These are phyloP conservation scores for Nannobrachium achirus DNA, from an alignment of 2,113 vertebrate genomes.

Conservation along the genomic window DNA sequence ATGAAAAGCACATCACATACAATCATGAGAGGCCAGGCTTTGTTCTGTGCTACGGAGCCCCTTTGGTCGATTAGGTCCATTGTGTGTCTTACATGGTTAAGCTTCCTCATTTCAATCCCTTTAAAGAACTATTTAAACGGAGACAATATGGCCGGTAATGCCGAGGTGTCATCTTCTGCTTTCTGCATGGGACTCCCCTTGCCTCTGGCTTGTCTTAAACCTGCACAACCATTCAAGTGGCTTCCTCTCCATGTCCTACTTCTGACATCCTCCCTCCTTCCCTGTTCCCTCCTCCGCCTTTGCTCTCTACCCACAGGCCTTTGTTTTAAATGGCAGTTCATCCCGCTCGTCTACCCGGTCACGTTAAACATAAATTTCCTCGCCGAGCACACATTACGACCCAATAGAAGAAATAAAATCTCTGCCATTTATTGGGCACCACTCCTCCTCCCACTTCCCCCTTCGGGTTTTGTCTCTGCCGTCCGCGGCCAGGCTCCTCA, in stretches of 20 bases:
- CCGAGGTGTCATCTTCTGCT: conserved; percentile 62
- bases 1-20: conserved; percentile 38
- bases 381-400: conserved; percentile 77
- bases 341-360: conserved; percentile 69
- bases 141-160: conserved; percentile 61
- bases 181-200: conserved; percentile 65
- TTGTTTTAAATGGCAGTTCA: conserved; percentile 80
- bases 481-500: conserved; percentile 63
- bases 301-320: conserved; percentile 67
- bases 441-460: conserved; percentile 43
- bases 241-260: conserved; percentile 68
- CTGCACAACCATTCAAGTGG: conserved; percentile 49
- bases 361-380: conserved; percentile 80
- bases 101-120: conserved; percentile 54
- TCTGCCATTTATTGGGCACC: conserved; percentile 66
- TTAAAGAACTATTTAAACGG: conserved; percentile 57
- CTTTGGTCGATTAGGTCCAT: conserved; percentile 48
- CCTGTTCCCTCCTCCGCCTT: conserved; percentile 27
- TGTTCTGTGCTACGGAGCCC: conserved; percentile 49
- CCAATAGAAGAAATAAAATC: conserved; percentile 79
- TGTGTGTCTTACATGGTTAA: conserved; percentile 55
- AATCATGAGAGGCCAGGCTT: conserved; percentile 47
- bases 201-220: conserved; percentile 70
- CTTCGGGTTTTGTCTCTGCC: conserved; percentile 45
- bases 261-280: conserved; percentile 46